These are phyloP conservation scores for Smithornis capensis DNA, from an alignment of 2,113 vertebrate genomes.

Conservation along the genomic window DNA sequence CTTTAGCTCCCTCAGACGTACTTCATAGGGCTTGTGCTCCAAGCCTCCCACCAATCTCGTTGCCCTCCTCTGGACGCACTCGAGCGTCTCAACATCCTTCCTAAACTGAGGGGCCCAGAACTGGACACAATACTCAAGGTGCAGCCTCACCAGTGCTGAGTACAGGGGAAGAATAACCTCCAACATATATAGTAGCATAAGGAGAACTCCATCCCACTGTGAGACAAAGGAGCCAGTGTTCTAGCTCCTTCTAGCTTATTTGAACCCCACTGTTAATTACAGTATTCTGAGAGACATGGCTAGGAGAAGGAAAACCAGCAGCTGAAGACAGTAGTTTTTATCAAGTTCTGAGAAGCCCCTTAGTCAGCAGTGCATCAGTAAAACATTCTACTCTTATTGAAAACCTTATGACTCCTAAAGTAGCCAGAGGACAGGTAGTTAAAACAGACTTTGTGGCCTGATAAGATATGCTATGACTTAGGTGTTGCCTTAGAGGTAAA, in stretches of 20 bases:
- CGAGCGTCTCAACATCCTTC: no score
- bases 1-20: no score
- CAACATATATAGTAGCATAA: fast-evolving
- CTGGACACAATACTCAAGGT: no score
- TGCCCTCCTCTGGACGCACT: no score
- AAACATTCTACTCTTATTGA: neutral
- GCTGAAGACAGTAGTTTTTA: neutral
- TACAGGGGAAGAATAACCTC: no score
- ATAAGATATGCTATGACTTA: neutral
- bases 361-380: neutral
- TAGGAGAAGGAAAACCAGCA: neutral
- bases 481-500: neutral
- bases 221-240: neutral
- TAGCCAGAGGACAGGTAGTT: neutral
- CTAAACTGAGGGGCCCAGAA: no score
- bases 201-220: neutral
- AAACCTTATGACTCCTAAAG: neutral
- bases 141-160: no score
- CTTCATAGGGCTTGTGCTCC: no score
- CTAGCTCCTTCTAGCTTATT: neutral
- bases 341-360: neutral
- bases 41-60: no score
- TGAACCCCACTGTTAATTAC: neutral
- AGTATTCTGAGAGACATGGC: neutral
- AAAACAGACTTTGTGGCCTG: neutral